These are phyloP conservation scores for Ginglymostoma cirratum DNA, from an alignment of 2,113 vertebrate genomes.

Conservation along the genomic window DNA sequence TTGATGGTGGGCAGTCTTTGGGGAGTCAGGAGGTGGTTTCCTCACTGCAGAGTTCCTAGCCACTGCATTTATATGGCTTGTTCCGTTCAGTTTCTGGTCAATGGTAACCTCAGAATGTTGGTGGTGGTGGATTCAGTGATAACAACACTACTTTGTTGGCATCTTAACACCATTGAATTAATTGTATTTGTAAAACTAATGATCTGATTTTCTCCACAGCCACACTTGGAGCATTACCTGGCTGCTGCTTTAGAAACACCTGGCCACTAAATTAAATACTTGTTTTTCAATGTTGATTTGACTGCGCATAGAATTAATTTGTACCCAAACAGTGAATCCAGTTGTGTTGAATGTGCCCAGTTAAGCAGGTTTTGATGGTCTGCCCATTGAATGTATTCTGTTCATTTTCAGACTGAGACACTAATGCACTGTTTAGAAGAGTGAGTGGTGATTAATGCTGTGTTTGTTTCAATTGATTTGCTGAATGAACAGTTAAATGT, in stretches of 20 bases:
- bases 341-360: not conserved
- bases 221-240: not conserved
- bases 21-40: too few relatives aligned
- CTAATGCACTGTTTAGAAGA: not conserved
- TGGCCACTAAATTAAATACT: not conserved
- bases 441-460: constrained; percentile 2
- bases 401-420: not conserved
- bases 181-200: not conserved
- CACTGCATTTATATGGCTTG: too few relatives aligned
- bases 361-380: not conserved
- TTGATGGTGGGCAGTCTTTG: too few relatives aligned
- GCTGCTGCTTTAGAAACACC: not conserved
- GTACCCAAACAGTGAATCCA: not conserved
- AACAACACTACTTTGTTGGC: not conserved
- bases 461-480: constrained; percentile 5
- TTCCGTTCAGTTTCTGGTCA: too few relatives aligned
- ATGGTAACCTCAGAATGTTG: too few relatives aligned
- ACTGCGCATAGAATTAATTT: not conserved
- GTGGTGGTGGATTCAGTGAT: too few relatives aligned
- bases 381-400: not conserved
- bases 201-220: not conserved
- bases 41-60: too few relatives aligned
- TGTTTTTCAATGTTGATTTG: not conserved
- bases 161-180: not conserved
- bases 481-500: not conserved